Evolutionary conservation across 2,888 invertebrate genomes (phyloP).

Genomic region (Ypsolopha scabrella): DNA sequence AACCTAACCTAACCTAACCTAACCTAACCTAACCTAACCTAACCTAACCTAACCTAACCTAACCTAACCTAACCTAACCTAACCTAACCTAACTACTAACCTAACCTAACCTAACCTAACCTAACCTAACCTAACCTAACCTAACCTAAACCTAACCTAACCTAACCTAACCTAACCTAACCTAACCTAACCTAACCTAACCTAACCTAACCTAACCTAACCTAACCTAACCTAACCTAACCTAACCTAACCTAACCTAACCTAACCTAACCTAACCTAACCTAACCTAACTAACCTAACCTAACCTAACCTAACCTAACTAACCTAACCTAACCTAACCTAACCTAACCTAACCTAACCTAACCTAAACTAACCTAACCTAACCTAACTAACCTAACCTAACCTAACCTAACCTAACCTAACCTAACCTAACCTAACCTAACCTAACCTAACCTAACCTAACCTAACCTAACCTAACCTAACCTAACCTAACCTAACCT

Average conservation of each 20-base stretch:
- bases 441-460: slow-evolving; percentile 6
- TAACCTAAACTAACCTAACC: slow-evolving; percentile 8
- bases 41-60: slow-evolving; percentile 6
- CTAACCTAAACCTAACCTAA: slow-evolving; percentile 6
- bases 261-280: background rate
- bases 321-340: background rate
- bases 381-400: slow-evolving; percentile 8
- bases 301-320: slow-evolving; percentile 4
- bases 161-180: slow-evolving; percentile 10
- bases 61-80: slow-evolving; percentile 7
- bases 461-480: slow-evolving; percentile 4
- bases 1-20: slow-evolving; percentile 6
- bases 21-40: slow-evolving; percentile 6
- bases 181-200: slow-evolving; percentile 9
- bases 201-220: slow-evolving; percentile 10
- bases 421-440: slow-evolving; percentile 8
- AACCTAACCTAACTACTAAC: slow-evolving; percentile 6
- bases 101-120: slow-evolving; percentile 6
- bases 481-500: slow-evolving; percentile 2
- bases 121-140: slow-evolving; percentile 5
- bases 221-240: slow-evolving; percentile 1
- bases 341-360: slow-evolving; percentile 7
- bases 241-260: slow-evolving; percentile 7
- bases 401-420: slow-evolving; percentile 8
- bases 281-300: background rate